Percentiles rank a stretch among this genome's conserved stretches.
Conservation (phyloP, 2,113 vertebrate species). For the Pelvicachromis taeniatus region DNA sequence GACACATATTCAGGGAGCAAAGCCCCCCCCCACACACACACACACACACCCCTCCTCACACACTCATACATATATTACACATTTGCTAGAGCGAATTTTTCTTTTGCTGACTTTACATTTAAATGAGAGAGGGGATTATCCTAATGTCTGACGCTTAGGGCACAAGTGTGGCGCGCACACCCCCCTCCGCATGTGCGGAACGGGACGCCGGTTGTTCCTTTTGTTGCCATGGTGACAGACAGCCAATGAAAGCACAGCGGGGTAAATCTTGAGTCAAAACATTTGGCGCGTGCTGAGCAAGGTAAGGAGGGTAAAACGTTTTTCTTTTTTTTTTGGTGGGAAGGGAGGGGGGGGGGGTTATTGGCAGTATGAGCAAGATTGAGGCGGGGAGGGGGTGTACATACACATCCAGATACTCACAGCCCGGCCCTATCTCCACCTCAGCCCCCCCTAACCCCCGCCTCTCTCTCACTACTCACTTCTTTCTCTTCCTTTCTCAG, state of each 20-base stretch:
- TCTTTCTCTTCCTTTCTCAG: conserved; percentile 50
- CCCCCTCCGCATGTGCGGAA: neutral
- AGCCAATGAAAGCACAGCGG: conserved; percentile 34
- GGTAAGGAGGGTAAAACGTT: conserved; percentile 5
- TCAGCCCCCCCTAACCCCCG: conserved; percentile 13
- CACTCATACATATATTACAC: conserved; percentile 24
- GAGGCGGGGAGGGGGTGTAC: neutral
- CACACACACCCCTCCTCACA: neutral
- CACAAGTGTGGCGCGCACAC: conserved; percentile 12
- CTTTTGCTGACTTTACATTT: conserved; percentile 74
- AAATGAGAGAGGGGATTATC: conserved; percentile 65
- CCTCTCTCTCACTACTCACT: conserved; percentile 37
- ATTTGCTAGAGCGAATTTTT: conserved; percentile 44
- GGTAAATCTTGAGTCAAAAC: conserved; percentile 50
- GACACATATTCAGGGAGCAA: neutral
- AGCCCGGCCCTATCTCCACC: conserved; percentile 46
- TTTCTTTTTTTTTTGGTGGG: neutral
- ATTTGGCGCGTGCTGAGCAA: conserved; percentile 25
- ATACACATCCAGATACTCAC: neutral
- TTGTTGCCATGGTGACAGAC: conserved; percentile 60
- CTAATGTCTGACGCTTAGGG: conserved; percentile 62
- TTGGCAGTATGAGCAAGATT: neutral
- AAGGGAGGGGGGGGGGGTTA: neutral
- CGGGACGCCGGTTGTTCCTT: conserved; percentile 17
- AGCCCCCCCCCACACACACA: neutral